Conservation (phyloP, 2,888 invertebrate species). For the Galerucella pusilla region DNA sequence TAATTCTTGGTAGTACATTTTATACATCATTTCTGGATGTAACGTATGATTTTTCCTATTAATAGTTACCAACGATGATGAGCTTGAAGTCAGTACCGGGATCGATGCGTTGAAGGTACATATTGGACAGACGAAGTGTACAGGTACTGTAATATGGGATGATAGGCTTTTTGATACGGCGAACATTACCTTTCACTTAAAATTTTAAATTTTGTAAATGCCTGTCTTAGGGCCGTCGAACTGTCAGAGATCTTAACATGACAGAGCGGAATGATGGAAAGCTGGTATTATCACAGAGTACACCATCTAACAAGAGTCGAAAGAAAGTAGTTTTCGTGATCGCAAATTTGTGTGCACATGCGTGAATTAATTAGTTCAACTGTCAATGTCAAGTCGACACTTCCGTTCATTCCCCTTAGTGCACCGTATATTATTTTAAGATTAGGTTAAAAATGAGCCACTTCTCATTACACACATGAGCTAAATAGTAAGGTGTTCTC, state of each 20-base stretch:
- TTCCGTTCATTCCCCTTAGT: too few species aligned
- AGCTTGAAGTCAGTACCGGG: neutral
- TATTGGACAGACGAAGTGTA: neutral
- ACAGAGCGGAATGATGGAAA: neutral
- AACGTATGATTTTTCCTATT: neutral
- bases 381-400: too few species aligned
- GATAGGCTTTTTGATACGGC: neutral
- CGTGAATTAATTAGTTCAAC: too few species aligned
- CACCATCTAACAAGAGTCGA: too few species aligned
- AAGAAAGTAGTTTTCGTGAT: too few species aligned
- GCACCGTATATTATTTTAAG: too few species aligned
- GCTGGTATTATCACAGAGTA: neutral
- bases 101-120: neutral
- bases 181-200: slow-evolving; percentile 6
- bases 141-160: neutral
- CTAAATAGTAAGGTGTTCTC: too few species aligned
- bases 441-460: too few species aligned
- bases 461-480: too few species aligned
- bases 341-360: too few species aligned
- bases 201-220: neutral
- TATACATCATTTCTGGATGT: neutral
- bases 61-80: neutral
- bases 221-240: neutral
- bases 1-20: neutral
- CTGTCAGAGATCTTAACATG: neutral